phyloP scores from a whole-genome alignment of 2,888 invertebrate species.

The Leptopilina myrica region DNA sequence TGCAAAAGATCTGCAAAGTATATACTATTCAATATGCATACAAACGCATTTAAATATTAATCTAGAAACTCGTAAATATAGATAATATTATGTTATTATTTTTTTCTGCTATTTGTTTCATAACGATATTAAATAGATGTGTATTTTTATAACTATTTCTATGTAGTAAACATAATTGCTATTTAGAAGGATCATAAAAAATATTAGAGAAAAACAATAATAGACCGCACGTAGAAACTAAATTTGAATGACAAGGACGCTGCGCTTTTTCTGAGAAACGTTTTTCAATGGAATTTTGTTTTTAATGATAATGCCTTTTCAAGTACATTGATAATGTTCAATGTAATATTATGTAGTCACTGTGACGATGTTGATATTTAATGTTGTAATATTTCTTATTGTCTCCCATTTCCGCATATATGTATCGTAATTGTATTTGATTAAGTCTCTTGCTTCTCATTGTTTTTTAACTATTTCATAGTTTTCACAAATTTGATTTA shows the following conservation, averaged over 20 bases:
- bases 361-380: background rate
- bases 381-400: conserved; percentile 1
- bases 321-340: conserved; percentile 6
- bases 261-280: background rate
- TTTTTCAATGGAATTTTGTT: conserved; percentile 12
- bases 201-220: conserved; percentile 4
- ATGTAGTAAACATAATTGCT: background rate
- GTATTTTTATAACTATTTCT: background rate
- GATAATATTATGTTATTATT: conserved; percentile 4
- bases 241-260: conserved; percentile 1
- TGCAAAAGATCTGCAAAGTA: background rate
- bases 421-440: background rate
- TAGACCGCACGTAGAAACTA: background rate
- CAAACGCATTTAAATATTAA: conserved; percentile 1
- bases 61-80: background rate
- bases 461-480: too few species aligned
- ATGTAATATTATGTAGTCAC: background rate
- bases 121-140: background rate
- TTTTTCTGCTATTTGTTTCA: background rate
- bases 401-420: background rate
- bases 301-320: conserved; percentile 3
- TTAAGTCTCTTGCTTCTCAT: background rate
- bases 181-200: conserved; percentile 5
- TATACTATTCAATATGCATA: background rate
- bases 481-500: too few species aligned